Conservation (phyloP, 2,797 vertebrate genomes). For the Acanthis flammea region DNA sequence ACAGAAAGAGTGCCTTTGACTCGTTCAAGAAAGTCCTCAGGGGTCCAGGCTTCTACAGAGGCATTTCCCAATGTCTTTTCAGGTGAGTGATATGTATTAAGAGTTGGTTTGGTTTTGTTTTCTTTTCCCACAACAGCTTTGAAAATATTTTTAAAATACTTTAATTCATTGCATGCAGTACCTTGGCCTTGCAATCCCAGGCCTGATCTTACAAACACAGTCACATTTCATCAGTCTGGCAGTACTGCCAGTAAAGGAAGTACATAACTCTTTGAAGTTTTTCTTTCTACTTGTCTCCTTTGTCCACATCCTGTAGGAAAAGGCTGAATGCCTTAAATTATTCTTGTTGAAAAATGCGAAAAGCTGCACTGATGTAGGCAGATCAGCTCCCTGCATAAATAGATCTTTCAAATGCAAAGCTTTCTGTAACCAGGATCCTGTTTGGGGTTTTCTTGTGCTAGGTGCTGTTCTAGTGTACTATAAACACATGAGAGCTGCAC, state of each 20-base stretch:
- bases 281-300: constrained; percentile 9
- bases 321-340: neutral
- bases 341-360: neutral
- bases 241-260: constrained; percentile 16
- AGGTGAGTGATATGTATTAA: constrained; percentile 76
- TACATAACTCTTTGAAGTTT: constrained; percentile 40
- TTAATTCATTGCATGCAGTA: neutral
- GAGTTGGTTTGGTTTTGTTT: neutral
- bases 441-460: neutral
- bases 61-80: constrained; percentile 89
- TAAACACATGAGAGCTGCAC: neutral
- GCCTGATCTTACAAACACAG: neutral
- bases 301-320: constrained; percentile 1
- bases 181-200: neutral
- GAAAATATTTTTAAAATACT: neutral
- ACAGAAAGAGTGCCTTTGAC: constrained; percentile 76
- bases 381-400: neutral
- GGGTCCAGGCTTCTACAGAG: constrained; percentile 79
- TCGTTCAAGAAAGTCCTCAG: constrained; percentile 78
- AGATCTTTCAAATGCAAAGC: neutral
- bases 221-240: neutral
- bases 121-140: neutral
- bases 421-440: neutral
- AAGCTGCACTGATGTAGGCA: neutral
- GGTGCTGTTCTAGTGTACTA: neutral